phyloP scores from a whole-genome alignment of 1,140 invertebrate genomes.

The Scaptomyza pallida region DNA sequence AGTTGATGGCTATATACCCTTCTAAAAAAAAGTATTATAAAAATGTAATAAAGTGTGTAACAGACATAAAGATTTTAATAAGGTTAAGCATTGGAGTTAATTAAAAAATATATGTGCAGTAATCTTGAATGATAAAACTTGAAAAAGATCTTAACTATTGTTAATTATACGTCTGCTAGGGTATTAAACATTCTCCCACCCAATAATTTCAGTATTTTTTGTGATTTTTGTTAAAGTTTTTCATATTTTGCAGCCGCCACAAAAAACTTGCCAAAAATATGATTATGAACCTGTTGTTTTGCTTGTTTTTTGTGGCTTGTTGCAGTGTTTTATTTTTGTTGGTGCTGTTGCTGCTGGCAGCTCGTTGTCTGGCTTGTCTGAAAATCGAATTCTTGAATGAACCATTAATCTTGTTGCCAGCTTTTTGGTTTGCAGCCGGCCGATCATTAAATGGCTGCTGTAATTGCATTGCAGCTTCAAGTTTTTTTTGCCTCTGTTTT shows the following conservation, averaged over 20 bases:
- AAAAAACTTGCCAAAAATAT: slow-evolving; percentile 37
- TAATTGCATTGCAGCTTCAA: slow-evolving; percentile 64
- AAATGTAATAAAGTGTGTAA: background rate
- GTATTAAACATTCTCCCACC: slow-evolving; percentile 6
- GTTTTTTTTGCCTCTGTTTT: slow-evolving; percentile 32
- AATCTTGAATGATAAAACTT: background rate
- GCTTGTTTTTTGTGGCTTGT: slow-evolving; percentile 40
- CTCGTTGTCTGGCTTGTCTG: slow-evolving; percentile 44
- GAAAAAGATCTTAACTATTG: background rate
- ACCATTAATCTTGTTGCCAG: slow-evolving; percentile 80
- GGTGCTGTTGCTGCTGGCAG: slow-evolving; percentile 10
- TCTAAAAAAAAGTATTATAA: background rate
- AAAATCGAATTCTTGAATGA: slow-evolving; percentile 82
- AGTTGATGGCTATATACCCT: slow-evolving; percentile 7
- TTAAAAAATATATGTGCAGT: too few relatives aligned
- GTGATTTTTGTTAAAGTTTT: slow-evolving; percentile 36
- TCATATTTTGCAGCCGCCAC: slow-evolving; percentile 53
- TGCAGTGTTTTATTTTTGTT: slow-evolving; percentile 6
- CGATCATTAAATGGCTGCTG: slow-evolving; percentile 74
- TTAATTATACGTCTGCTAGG: background rate
- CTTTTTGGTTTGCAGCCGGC: slow-evolving; percentile 39
- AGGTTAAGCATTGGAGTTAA: too few relatives aligned
- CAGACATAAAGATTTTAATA: background rate
- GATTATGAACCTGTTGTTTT: slow-evolving; percentile 67
- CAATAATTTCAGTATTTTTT: background rate